A percentile compares a stretch with the other conserved stretches of the same genome.
phyloP scores from a whole-genome alignment of 2,113 vertebrate species.

The Boleophthalmus pectinirostris region DNA sequence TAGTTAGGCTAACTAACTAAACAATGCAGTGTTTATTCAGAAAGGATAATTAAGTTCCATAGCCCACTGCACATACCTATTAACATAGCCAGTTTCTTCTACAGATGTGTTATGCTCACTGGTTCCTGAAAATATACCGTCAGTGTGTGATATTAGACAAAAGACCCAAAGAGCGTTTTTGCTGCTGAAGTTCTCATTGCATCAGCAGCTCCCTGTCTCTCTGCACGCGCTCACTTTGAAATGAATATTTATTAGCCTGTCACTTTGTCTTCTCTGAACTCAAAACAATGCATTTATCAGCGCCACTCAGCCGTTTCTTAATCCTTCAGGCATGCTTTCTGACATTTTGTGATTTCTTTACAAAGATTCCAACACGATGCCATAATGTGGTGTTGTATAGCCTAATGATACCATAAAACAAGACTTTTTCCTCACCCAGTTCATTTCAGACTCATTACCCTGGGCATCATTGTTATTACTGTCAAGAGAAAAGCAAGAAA shows the following conservation, averaged over 20 bases:
- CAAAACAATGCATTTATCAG: conserved; percentile 56
- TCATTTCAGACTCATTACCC: conserved; percentile 35
- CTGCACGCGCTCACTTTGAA: conserved; percentile 20
- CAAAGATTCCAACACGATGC: conserved; percentile 22
- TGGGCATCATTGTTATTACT: conserved; percentile 1
- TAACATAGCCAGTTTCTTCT: not conserved
- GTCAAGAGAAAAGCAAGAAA: conserved; percentile 1
- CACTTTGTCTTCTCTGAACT: conserved; percentile 37
- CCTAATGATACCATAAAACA: conserved; percentile 22
- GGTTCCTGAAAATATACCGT: conserved; percentile 12
- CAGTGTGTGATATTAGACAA: conserved; percentile 14
- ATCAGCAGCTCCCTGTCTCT: conserved; percentile 26
- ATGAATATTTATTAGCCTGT: conserved; percentile 60
- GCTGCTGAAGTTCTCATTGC: conserved; percentile 23
- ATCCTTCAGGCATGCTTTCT: conserved; percentile 32
- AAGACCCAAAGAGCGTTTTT: conserved; percentile 29
- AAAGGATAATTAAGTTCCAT: not conserved
- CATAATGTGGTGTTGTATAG: conserved; percentile 17
- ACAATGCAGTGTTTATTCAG: not conserved
- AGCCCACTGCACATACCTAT: not conserved
- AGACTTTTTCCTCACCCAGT: conserved; percentile 6
- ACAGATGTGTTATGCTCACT: not conserved
- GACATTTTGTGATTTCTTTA: conserved; percentile 20
- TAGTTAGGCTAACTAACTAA: not conserved
- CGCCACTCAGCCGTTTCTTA: conserved; percentile 23